Percentiles rank a stretch among this genome's conserved stretches.
phyloP scores from a whole-genome alignment of 2,888 invertebrate genomes.

The Calephelis perditalis region DNA sequence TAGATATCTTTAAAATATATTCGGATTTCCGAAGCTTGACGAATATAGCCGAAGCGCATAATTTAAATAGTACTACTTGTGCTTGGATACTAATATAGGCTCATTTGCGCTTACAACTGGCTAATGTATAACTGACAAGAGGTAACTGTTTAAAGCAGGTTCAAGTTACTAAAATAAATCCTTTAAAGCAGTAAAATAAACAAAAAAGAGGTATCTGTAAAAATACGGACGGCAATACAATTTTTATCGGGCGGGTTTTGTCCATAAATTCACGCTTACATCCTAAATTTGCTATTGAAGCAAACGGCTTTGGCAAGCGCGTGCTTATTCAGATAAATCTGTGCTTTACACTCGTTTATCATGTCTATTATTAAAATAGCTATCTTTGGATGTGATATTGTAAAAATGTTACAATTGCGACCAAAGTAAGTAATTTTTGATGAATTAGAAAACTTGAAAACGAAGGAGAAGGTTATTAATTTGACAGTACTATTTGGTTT shows the following conservation, averaged over 20 bases:
- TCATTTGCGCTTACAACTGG: no score
- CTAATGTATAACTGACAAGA: no score
- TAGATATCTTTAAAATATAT: no score
- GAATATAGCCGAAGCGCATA: no score
- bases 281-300: slow-evolving; percentile 52
- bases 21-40: no score
- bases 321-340: slow-evolving; percentile 52
- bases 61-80: no score
- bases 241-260: slow-evolving; percentile 60
- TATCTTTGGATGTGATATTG: slow-evolving; percentile 30
- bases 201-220: slow-evolving; percentile 40
- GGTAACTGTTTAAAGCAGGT: no score
- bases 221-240: slow-evolving; percentile 53
- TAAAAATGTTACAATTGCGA: slow-evolving; percentile 10
- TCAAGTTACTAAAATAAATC: no score
- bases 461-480: no score
- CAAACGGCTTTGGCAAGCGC: slow-evolving; percentile 42
- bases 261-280: slow-evolving; percentile 69
- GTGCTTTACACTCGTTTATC: slow-evolving; percentile 38
- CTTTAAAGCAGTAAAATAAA: slow-evolving; percentile 12
- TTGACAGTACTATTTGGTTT: no score
- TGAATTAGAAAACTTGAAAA: no score
- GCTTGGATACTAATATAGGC: no score
- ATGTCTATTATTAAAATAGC: slow-evolving; percentile 38
- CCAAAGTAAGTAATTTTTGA: slow-evolving; percentile 7